Conservation (phyloP, 2,888 invertebrate genomes). For the Scaeva pyrastri region DNA sequence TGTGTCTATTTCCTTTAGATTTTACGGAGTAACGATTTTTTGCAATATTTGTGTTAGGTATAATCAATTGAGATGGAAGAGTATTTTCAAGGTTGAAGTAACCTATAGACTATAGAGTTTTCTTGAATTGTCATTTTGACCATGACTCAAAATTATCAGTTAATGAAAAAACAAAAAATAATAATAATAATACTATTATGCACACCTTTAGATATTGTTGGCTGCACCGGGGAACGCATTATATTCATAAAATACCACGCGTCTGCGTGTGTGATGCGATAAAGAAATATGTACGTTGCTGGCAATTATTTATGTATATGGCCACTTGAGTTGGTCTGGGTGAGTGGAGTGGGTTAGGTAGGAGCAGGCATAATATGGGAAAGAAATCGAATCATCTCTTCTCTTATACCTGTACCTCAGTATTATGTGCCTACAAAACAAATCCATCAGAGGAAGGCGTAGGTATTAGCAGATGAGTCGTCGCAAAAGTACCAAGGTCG, state of each 20-base stretch:
- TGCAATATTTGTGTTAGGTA: background rate
- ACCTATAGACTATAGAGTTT: background rate
- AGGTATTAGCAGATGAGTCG: slow-evolving; percentile 17
- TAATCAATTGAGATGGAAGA: background rate
- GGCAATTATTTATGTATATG: no score
- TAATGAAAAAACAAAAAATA: background rate
- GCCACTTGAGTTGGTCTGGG: background rate
- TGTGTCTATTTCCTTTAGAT: slow-evolving; percentile 2
- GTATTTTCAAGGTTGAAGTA: background rate
- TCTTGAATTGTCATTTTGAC: background rate
- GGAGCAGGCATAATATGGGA: background rate
- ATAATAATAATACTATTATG: background rate
- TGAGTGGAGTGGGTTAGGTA: background rate
- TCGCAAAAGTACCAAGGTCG: slow-evolving; percentile 6
- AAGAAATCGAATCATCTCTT: slow-evolving; percentile 1
- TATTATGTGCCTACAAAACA: background rate
- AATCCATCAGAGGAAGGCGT: background rate
- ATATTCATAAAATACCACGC: background rate
- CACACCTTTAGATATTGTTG: background rate
- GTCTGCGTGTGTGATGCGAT: background rate
- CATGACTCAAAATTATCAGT: slow-evolving; percentile 2
- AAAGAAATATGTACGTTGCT: slow-evolving; percentile 2
- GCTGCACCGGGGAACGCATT: background rate
- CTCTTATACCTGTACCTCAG: background rate
- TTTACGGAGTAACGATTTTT: background rate